Percentiles rank a stretch among this genome's conserved stretches.
These are phyloP conservation scores for Aphodius sticticus DNA, from an alignment of 2,888 invertebrate species.

Conservation along the genomic window DNA sequence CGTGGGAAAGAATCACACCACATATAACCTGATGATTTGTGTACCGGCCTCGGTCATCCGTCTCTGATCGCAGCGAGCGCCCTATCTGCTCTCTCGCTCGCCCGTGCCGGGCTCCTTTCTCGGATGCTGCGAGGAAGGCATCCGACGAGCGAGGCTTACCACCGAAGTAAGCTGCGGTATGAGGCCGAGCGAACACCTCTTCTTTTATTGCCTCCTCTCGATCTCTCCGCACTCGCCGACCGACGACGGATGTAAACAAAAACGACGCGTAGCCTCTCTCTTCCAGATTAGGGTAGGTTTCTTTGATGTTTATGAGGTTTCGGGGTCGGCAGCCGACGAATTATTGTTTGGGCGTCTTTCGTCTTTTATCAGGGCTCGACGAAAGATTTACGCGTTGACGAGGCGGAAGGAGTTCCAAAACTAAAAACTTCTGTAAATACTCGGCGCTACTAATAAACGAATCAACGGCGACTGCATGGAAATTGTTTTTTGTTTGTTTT, in stretches of 20 bases:
- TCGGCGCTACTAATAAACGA: neutral
- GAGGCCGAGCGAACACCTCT: slow-evolving; percentile 4
- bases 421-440: neutral
- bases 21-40: slow-evolving; percentile 56
- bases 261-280: neutral
- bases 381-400: neutral
- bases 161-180: slow-evolving; percentile 38
- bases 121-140: neutral
- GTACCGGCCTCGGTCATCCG: slow-evolving; percentile 45
- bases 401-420: neutral
- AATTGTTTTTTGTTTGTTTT: neutral
- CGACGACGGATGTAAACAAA: slow-evolving; percentile 28
- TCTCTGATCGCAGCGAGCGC: slow-evolving; percentile 39
- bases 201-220: slow-evolving; percentile 43
- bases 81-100: slow-evolving; percentile 43
- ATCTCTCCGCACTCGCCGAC: slow-evolving; percentile 30
- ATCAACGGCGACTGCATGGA: neutral
- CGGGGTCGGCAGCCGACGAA: neutral
- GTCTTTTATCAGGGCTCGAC: neutral
- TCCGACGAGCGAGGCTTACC: neutral
- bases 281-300: neutral
- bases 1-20: slow-evolving; percentile 57
- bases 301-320: neutral
- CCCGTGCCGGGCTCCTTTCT: slow-evolving; percentile 30
- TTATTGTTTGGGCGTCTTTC: neutral